Evolutionary conservation across 1,140 invertebrate genomes (phyloP), one percentile per base, ranked within the genome.

Genomic region (Drosophila pectinifera): DNA sequence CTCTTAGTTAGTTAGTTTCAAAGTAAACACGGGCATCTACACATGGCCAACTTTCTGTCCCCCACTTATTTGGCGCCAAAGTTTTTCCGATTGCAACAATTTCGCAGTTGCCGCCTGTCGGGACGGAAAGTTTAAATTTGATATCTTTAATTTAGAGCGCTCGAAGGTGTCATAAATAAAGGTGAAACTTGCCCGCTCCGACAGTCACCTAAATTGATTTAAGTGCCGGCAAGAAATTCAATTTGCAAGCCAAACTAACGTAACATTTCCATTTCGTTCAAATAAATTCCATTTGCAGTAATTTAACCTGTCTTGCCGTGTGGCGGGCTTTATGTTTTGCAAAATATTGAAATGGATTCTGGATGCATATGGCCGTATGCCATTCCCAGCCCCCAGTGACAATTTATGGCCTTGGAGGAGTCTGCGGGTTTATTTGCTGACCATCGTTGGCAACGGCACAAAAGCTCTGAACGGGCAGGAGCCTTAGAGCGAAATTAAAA

Each of bases 271-370:
- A 45, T 48, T 43, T 28, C 34, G 49, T 48, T 73, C 49, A 78
- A 86, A 81, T 76, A 88, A 82, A 86, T 86, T 86, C 48, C 59
- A 78, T 86, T 80, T 74, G 41, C 73, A 49, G 78, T 80, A 70
- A 75, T 83, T 84, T 73, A 48, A 48, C 16, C 48, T 68, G 39
- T 28, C 67, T 18, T 26, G 36, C 41, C 61, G 53, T 58, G 54
- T 57, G 58, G 28, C 62, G 81, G 58, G 62, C 73, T 82, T 82
- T 73, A 86, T 86, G 78, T 69, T 56, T 70, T 67, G 79, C 55
- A 79, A 88, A 79, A 88, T 86, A 86, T 88, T 79, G 83, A 79
- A 88, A 73, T 77, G 81, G 84, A 79, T 69, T 79, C 78, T 73
- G 63, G 70, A 59, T 86, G 83, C 82, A 86, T 82, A 82, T 81